phyloP scores from a whole-genome alignment of 2,797 vertebrate genomes.

The Paguma larvata region DNA sequence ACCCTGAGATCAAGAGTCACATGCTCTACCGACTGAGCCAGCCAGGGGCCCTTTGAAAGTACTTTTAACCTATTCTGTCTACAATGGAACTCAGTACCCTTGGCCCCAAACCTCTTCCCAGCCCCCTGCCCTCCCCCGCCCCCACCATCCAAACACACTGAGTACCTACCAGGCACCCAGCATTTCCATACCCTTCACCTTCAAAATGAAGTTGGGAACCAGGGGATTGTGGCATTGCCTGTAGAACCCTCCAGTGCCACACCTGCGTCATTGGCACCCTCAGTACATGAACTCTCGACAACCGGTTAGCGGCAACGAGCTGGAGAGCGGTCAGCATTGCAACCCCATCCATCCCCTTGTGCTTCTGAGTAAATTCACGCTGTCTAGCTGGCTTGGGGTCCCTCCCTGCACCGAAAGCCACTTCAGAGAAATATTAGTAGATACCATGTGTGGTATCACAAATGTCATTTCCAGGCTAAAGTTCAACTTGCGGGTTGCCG shows the following conservation, averaged over 20 bases:
- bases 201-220: slow-evolving; percentile 22
- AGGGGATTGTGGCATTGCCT: background rate
- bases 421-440: slow-evolving; percentile 50
- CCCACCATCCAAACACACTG: background rate
- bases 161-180: background rate
- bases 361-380: background rate
- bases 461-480: slow-evolving; percentile 58
- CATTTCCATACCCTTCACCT: background rate
- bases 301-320: background rate
- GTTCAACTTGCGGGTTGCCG: slow-evolving; percentile 59
- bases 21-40: no score
- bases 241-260: background rate
- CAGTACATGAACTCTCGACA: background rate
- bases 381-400: background rate
- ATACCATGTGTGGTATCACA: background rate
- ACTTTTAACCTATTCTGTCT: slow-evolving; percentile 20
- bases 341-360: background rate
- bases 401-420: background rate
- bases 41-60: background rate
- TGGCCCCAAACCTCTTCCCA: background rate
- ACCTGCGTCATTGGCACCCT: no score
- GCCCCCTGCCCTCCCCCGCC: background rate
- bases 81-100: background rate
- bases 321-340: background rate
- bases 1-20: no score